Base-by-base conservation (phyloP, 2,797 vertebrate genomes). In the Anomalospiza imberbis region DNA sequence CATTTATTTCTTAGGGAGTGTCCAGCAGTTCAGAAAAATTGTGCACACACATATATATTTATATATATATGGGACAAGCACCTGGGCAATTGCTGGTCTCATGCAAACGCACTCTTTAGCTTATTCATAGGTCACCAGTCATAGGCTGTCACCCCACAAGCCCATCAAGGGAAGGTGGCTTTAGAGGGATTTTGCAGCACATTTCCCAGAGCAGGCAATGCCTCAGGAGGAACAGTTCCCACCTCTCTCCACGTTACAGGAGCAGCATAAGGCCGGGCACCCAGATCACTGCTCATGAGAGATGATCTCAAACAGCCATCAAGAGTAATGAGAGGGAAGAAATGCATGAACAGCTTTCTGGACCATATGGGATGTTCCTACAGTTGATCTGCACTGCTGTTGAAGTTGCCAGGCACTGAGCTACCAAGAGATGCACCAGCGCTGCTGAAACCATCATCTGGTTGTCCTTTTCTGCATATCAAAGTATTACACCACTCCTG, bases 351-450 rank as follows among this genome's bases (percentile, higher is more conserved):
- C 87, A 93, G 78, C 87, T 94, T 93, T 93, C 72, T 80, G 68
- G 68, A 77, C 93, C 91, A 65, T 95, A 85, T 89, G 93, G 57
- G 91, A 71, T 77, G 65, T 85, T 89, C 87, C 75, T 88, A 38
- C 73, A 57, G 81, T 54, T 77, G 91, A 89, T 89, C 78, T 95
- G 74, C 3, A 3, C 57, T 55, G 89, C 91, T 89, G 21, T 26
- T 2, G 8, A 88, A 82, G 77, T 91, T 96, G 84, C 91, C 92
- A 94, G 91, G 92, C 87, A 53, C 63, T 87, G 89, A 92, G 75
- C 78, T 93, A 93, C 77, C 63, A 45, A 85, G 70, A 93, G 62
- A 84, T 8, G 2, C 42, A 84, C 45, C 70, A 91, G 81, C 0
- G 0, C 88, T 79, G 55, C 89, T 89, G 61, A 86, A 95, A 66